Evolutionary conservation across 2,888 invertebrate species (phyloP), one percentile per base, ranked within the genome.

Genomic region (Drosophila kambysellisi): DNA sequence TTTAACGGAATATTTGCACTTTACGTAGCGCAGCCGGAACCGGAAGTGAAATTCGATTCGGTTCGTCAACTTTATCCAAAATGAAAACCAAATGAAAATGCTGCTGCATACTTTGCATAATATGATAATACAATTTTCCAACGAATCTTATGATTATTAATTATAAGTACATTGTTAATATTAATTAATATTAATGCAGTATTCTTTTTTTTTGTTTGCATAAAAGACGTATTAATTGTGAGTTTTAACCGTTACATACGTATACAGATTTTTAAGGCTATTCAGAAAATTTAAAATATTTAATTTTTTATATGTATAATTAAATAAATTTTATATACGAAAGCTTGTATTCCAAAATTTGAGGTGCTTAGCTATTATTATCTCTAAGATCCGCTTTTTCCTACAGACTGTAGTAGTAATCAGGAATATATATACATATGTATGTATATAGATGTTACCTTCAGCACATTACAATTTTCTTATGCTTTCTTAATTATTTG

Each of bases 291-390:
- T 25, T 25, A 12, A 12, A 4, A 0, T 12, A 12, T 35, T 4
- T 35, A 1, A 12, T 35, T 12, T 4, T 33, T 4, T 11, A 33
- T 33, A 33, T 4, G 11, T 11, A 4, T 11, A 33, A 33, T 33
- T 33, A 11, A 11, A n/a, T 41, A 2, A 9, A 9, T 41, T 41
- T 41, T 4, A n/a, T 2, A 41, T 4, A 2, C 4, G 41, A 9
- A 4, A 41, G 9, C 9, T n/a, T 0, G n/a, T 9, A 2, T 9
- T 9, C 0, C 9, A n/a, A 6, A 3, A 1, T 20, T 20, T n/a
- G 41, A 41, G n/a, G 9, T 1, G 17, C 1, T 17, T 17, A 2
- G 0, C 4, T 41, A 9, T 41, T 41, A 5, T 41, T 9, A n/a
- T 9, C 9, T n/a, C n/a, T 9, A 4, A n/a, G 2, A n/a, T 20